Evolutionary conservation across 2,113 vertebrate genomes (phyloP), one percentile per base, ranked within the genome.

Genomic region (Cryptomyrus ogoouensis): DNA sequence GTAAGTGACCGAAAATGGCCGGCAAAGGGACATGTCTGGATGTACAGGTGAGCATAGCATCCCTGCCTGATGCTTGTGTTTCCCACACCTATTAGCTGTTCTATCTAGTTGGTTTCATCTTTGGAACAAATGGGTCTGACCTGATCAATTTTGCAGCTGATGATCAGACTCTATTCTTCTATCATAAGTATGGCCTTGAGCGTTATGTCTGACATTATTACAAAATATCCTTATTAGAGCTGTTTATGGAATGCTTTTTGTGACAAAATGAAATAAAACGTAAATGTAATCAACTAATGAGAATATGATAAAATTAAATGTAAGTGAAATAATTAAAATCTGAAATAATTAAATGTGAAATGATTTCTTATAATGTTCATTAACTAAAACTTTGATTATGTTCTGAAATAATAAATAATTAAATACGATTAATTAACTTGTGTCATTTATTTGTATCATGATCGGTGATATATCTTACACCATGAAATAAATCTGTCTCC

Each of bases 1-100:
- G 98, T 99, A 88, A 95, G 96, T 91, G n/a, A 10, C 27, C 0
- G 21, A 27, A 12, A 84, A 87, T 89, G 88, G 35, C 80, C 80
- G 87, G 80, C 85, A 89, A 90, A 21, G 39, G 24, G 19, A 4
- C 44, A 39, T 19, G 5, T 19, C 13, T 77, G 70, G 3, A 77
- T 47, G 83, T 47, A 84, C 44, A 84, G 21, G 44, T 84, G 8
- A n/a, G 6, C 83, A 2, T 42, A 39, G 13, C 42, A 84, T 42
- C 44, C 39, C 21, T 62, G 58, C 24, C 24, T 3, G 3, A 27
- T 66, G 24, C 58, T 62, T 62, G 58, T 62, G 24, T 62, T 62
- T 62, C 58, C 24, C 58, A 62, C 24, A 62, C 58, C 10, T 58
- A 58, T 62, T n/a, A n/a, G 58, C 58, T 62, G 58, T n/a, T 27